Base-by-base conservation (phyloP, 2,888 invertebrate species). In the Nesidiocoris tenuis region DNA sequence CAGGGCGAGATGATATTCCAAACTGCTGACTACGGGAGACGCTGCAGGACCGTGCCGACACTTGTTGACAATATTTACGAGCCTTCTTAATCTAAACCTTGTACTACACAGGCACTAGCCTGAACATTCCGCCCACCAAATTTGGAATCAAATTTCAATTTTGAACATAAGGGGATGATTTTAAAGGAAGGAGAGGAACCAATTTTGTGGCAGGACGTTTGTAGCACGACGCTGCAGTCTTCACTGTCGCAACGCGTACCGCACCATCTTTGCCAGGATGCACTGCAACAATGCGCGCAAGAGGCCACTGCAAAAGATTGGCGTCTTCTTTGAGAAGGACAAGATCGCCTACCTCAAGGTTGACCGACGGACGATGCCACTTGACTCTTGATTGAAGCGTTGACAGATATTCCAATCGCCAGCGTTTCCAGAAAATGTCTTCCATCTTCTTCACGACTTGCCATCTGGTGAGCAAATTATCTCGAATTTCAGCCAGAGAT, bases 401-500 rank as follows among this genome's bases (percentile, higher is more conserved):
- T 1, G 18, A 17, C 5, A 79, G 17, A 56, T 78, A 76, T 25
- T 80, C 78, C 0, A 21, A 19, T 63, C 67, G 64, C 79, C 81
- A 81, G 0, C 75, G 25, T 22, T 77, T 77, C 80, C 81, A 81
- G 17, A 81, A 77, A 0, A 75, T 66, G 57, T 81, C 80, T 5
- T 24, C 25, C 67, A 78, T 76, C 1, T 55, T 24, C 5, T 66
- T 76, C 7, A 80, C 67, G 0, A 67, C 61, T 63, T 80, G 80
- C 79, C 80, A 81, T 0, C 80, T 76, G 0, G 76, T 59, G 39
- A 81, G 64, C 5, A 77, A 77, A 64, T 78, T 17, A 7, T 54
- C 3, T 7, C 79, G 67, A 1, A n/a, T 16, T 0, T 81, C 79
- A 0, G 39, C 2, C 0, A 82, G 21, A 7, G 75, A 56, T 1